Percentiles rank a stretch among this genome's conserved stretches.
These are phyloP conservation scores for Protomyctophum bolini DNA, from an alignment of 2,113 vertebrate genomes.

Conservation along the genomic window DNA sequence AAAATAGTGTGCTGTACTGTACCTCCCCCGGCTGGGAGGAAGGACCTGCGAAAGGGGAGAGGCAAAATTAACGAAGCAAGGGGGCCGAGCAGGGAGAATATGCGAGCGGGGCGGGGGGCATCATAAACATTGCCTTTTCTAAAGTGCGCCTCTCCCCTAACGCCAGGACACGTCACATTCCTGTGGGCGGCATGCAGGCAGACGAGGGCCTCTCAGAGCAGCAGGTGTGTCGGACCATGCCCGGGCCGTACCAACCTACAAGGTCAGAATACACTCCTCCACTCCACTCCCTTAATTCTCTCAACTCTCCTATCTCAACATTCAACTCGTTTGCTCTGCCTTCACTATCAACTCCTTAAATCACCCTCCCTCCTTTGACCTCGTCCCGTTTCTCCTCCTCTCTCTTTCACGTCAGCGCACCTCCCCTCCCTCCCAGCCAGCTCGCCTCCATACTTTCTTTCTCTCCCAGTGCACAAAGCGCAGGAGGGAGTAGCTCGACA, in stretches of 20 bases:
- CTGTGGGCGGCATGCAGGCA: not conserved
- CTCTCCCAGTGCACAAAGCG: constrained; percentile 46
- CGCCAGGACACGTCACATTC: constrained; percentile 29
- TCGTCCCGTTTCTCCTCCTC: not conserved
- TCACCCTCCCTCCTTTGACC: not conserved
- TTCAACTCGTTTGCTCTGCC: not conserved
- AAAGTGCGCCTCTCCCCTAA: constrained; percentile 4
- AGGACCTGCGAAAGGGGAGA: too few species aligned
- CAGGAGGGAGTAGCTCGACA: constrained; percentile 65
- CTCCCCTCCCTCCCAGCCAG: constrained; percentile 48
- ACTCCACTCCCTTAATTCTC: constrained; percentile 8
- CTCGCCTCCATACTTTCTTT: constrained; percentile 61
- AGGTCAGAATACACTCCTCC: constrained; percentile 13
- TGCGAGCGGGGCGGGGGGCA: not conserved
- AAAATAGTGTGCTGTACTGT: too few species aligned
- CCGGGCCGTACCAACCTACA: constrained; percentile 24
- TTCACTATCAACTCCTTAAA: not conserved
- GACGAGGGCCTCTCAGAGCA: constrained; percentile 15
- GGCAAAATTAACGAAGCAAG: too few species aligned
- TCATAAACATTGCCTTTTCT: constrained; percentile 17
- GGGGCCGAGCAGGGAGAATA: not conserved
- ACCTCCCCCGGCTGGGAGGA: too few species aligned
- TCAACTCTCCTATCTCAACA: not conserved
- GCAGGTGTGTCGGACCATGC: constrained; percentile 35
- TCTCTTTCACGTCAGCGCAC: constrained; percentile 26